These are phyloP conservation scores for Atractosteus spatula DNA, from an alignment of 2,113 vertebrate genomes.

Conservation along the genomic window DNA sequence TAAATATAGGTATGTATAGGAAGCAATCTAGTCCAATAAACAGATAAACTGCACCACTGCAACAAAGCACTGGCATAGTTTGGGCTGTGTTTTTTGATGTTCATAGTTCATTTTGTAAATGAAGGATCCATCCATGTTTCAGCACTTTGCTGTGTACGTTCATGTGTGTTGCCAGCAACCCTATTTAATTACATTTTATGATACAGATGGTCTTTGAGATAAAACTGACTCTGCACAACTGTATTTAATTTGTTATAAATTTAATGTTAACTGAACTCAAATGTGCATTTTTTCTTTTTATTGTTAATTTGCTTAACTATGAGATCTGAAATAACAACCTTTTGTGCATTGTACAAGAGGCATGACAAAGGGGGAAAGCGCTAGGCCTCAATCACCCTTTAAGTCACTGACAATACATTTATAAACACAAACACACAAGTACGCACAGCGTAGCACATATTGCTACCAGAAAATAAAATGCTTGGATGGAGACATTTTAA, in stretches of 20 bases:
- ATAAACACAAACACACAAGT: too few relatives aligned
- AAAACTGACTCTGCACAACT: slow-evolving; percentile 31
- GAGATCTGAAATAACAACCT: too few relatives aligned
- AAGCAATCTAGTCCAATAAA: slow-evolving; percentile 22
- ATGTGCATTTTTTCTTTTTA: slow-evolving; percentile 18
- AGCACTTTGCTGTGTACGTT: background rate
- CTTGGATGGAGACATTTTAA: too few relatives aligned
- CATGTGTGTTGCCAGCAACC: slow-evolving; percentile 20
- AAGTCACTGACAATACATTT: too few relatives aligned
- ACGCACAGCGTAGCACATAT: too few relatives aligned
- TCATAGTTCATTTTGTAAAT: background rate
- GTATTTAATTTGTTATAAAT: slow-evolving; percentile 19
- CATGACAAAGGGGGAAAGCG: too few relatives aligned
- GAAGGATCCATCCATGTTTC: background rate
- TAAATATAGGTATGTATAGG: slow-evolving; percentile 39
- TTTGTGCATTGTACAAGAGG: too few relatives aligned
- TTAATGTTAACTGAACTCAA: slow-evolving; percentile 5
- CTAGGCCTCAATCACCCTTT: too few relatives aligned
- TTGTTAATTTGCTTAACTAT: slow-evolving; percentile 11
- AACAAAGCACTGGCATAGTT: slow-evolving; percentile 19
- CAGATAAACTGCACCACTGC: slow-evolving; percentile 36
- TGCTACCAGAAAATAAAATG: too few relatives aligned
- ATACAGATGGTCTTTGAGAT: slow-evolving; percentile 31
- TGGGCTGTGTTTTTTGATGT: slow-evolving; percentile 9
- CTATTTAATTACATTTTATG: slow-evolving; percentile 29